Conservation (phyloP, 2,888 invertebrate genomes). For the Pheosia tremula region DNA sequence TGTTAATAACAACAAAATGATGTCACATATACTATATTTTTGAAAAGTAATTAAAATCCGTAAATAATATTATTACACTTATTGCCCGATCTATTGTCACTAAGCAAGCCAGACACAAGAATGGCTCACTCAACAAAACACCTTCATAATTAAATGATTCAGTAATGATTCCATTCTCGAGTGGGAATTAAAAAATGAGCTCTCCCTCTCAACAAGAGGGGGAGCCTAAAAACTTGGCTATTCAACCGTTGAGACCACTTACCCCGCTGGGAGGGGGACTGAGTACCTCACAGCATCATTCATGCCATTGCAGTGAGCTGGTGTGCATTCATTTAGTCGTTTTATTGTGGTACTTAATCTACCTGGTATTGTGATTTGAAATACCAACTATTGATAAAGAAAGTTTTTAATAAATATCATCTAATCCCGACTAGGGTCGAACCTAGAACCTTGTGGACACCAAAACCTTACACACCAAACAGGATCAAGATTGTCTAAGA, state of each 20-base stretch:
- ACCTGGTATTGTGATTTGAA: not conserved
- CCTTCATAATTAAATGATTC: not conserved
- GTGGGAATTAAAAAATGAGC: conserved; percentile 37
- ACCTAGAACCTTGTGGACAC: too few species aligned
- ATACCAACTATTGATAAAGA: not conserved
- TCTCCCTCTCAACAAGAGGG: conserved; percentile 23
- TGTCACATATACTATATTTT: too few species aligned
- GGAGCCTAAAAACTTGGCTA: conserved; percentile 48
- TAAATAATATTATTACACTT: too few species aligned
- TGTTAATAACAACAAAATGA: too few species aligned
- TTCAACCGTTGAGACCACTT: conserved; percentile 41
- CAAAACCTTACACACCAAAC: too few species aligned
- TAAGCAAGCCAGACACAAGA: too few species aligned
- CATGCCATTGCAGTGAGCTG: not conserved
- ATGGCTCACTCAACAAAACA: not conserved
- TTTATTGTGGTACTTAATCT: not conserved
- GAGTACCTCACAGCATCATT: conserved; percentile 18
- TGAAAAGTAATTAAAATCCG: too few species aligned
- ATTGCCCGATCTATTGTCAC: too few species aligned
- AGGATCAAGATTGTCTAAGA: too few species aligned
- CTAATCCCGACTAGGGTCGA: too few species aligned
- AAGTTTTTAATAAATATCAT: too few species aligned
- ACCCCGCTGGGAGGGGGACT: conserved; percentile 13
- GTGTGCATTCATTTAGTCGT: not conserved
- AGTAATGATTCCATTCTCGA: conserved; percentile 13